phyloP scores from a whole-genome alignment of 2,113 vertebrate species.

The Laterallus jamaicensis region DNA sequence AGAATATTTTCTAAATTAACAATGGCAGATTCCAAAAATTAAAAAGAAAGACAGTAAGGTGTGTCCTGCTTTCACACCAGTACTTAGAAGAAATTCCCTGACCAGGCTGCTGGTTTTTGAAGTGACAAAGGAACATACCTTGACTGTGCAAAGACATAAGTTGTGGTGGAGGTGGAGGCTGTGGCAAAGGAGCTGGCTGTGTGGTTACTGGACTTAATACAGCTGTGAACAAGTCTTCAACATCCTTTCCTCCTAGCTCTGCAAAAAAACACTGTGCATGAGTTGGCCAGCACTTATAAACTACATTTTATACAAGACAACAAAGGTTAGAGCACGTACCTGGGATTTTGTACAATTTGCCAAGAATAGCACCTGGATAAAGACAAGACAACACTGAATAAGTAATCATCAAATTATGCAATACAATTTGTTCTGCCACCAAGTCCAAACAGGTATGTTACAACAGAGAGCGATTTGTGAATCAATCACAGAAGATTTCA shows the following conservation, averaged over 20 bases:
- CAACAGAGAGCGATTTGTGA: neutral
- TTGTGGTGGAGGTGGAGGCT: conserved; percentile 77
- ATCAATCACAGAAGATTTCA: neutral
- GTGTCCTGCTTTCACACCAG: neutral
- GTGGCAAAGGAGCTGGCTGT: conserved; percentile 83
- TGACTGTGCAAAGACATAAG: conserved; percentile 81
- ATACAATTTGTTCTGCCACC: neutral
- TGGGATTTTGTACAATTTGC: conserved; percentile 96
- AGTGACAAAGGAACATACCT: conserved; percentile 70
- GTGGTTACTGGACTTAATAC: conserved; percentile 87
- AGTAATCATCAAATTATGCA: neutral
- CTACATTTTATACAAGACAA: neutral
- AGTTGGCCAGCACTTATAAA: neutral
- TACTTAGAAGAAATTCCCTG: neutral
- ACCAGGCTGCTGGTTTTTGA: neutral
- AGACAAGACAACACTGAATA: conserved; percentile 43
- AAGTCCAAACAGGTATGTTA: neutral
- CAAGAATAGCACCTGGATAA: conserved; percentile 90
- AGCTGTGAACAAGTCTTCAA: conserved; percentile 95
- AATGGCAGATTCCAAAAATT: neutral
- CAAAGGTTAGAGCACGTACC: conserved; percentile 74
- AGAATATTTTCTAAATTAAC: neutral
- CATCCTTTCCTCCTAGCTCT: conserved; percentile 96
- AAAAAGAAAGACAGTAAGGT: neutral
- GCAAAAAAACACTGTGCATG: neutral